These are phyloP conservation scores for Pyrgilauda ruficollis DNA, from an alignment of 2,113 vertebrate genomes.

Conservation along the genomic window DNA sequence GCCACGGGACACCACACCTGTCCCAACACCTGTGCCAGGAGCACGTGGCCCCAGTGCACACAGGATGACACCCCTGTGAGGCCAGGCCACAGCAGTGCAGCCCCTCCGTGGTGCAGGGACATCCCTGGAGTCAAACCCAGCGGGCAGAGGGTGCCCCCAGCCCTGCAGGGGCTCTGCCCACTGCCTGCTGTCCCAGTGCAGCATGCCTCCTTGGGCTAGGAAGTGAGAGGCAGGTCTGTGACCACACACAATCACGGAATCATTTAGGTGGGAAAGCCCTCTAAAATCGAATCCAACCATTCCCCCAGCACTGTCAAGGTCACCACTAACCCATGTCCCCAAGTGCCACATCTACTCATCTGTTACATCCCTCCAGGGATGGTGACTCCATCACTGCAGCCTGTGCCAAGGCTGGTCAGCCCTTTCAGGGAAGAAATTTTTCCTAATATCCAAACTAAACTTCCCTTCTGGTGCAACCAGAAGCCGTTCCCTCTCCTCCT, in stretches of 20 bases:
- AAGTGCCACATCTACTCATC: not conserved
- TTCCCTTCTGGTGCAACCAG: not conserved
- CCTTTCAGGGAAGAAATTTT: not conserved
- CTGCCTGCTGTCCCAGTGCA: not conserved
- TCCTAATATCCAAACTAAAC: not conserved
- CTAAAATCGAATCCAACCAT: not conserved
- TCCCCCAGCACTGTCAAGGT: not conserved
- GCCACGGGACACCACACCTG: not conserved
- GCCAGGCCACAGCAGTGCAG: not conserved
- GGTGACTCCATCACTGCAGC: not conserved
- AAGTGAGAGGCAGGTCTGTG: not conserved
- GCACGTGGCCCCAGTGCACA: rapidly evolving
- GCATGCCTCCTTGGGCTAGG: not conserved
- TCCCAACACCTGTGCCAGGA: not conserved
- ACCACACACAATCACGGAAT: not conserved
- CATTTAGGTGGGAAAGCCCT: not conserved
- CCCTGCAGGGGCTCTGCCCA: not conserved
- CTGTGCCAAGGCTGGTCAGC: not conserved
- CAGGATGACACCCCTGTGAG: not conserved
- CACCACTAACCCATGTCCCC: not conserved
- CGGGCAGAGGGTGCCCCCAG: not conserved
- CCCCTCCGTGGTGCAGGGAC: not conserved
- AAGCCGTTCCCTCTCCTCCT: not conserved
- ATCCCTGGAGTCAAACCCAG: not conserved
- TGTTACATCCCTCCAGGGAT: not conserved